These are phyloP conservation scores for Leucophenga varia DNA, from an alignment of 1,140 invertebrate genomes.

Conservation along the genomic window DNA sequence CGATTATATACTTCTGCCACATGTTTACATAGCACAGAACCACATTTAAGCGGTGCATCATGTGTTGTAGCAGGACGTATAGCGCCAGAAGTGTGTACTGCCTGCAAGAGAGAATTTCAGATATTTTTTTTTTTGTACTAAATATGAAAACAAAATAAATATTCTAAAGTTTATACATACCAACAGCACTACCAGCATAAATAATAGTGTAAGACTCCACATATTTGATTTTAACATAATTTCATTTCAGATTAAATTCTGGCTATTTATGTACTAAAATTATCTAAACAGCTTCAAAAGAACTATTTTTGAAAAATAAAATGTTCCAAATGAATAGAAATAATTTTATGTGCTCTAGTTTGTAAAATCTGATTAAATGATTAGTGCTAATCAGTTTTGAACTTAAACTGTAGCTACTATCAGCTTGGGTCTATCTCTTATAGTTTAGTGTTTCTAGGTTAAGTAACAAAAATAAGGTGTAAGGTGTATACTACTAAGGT, in stretches of 20 bases:
- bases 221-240: background rate
- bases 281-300: background rate
- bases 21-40: conserved; percentile 61
- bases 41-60: conserved; percentile 34
- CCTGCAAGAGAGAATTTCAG: conserved; percentile 19
- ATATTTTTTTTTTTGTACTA: background rate
- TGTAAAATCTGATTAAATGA: too few species aligned
- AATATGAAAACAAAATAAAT: conserved; percentile 8
- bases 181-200: conserved; percentile 1
- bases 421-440: too few species aligned
- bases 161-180: conserved; percentile 2
- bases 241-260: background rate
- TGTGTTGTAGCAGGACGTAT: conserved; percentile 38
- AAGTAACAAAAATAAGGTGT: too few species aligned
- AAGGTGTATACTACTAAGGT: too few species aligned
- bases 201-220: too few species aligned
- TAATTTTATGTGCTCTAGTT: too few species aligned
- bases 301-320: background rate
- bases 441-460: too few species aligned
- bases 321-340: background rate
- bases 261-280: background rate
- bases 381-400: too few species aligned
- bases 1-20: conserved; percentile 81
- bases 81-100: conserved; percentile 34
- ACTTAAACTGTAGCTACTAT: too few species aligned